phyloP scores from a whole-genome alignment of 2,888 invertebrate genomes.

The Acleris sparsana region DNA sequence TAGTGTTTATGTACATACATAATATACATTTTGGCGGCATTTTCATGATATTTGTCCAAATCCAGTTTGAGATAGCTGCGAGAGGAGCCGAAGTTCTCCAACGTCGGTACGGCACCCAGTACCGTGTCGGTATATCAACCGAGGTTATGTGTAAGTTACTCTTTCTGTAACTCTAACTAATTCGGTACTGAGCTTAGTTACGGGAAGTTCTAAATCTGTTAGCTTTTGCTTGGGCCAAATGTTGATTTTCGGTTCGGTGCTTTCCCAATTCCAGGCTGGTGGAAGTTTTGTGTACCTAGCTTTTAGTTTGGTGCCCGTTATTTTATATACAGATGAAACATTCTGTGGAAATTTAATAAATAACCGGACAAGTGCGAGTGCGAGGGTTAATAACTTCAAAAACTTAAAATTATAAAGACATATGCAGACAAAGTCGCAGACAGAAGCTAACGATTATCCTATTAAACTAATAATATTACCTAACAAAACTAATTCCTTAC shows the following conservation, averaged over 20 bases:
- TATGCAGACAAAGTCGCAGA: too few relatives aligned
- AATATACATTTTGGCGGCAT: too few relatives aligned
- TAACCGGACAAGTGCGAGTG: too few relatives aligned
- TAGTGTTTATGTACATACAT: too few relatives aligned
- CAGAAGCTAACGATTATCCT: too few relatives aligned
- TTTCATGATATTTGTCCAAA: constrained; percentile 24
- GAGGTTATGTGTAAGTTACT: constrained; percentile 68
- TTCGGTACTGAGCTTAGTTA: not conserved
- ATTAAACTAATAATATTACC: not conserved
- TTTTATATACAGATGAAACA: too few relatives aligned
- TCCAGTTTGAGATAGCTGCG: constrained; percentile 68
- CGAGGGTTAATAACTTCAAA: too few relatives aligned
- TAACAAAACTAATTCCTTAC: not conserved
- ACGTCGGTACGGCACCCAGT: constrained; percentile 58
- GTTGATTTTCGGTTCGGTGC: constrained; percentile 1
- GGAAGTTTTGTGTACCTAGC: too few relatives aligned
- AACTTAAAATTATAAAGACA: too few relatives aligned
- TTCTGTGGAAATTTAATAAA: too few relatives aligned
- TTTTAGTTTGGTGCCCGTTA: too few relatives aligned
- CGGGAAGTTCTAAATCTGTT: constrained; percentile 18
- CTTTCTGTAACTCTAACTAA: constrained; percentile 8
- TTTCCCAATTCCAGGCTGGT: not conserved
- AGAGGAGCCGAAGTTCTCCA: constrained; percentile 57
- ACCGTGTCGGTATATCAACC: constrained; percentile 66
- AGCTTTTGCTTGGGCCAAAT: constrained; percentile 8